phyloP scores from a whole-genome alignment of 2,888 invertebrate species.

The Cryptophagus acutangulus region DNA sequence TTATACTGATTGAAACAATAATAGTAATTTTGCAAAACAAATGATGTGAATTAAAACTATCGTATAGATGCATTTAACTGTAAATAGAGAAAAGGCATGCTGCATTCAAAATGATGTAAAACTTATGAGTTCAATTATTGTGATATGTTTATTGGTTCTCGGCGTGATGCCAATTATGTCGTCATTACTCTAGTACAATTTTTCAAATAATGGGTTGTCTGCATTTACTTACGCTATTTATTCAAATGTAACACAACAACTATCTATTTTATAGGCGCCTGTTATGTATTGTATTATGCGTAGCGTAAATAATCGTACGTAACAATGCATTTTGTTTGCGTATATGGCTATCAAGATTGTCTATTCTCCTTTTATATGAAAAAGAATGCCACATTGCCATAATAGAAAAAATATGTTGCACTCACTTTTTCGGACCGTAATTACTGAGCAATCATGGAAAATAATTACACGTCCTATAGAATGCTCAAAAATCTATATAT shows the following conservation, averaged over 20 bases:
- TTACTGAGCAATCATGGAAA: too few relatives aligned
- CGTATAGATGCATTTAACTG: background rate
- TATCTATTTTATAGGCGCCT: slow-evolving; percentile 6
- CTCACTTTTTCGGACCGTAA: too few relatives aligned
- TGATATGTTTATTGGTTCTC: slow-evolving; percentile 22
- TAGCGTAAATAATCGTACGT: slow-evolving; percentile 2
- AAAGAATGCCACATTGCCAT: too few relatives aligned
- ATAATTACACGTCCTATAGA: too few relatives aligned
- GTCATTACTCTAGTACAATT: slow-evolving; percentile 18
- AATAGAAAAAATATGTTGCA: too few relatives aligned
- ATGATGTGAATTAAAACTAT: background rate
- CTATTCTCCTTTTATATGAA: background rate
- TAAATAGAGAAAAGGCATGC: slow-evolving; percentile 1
- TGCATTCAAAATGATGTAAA: slow-evolving; percentile 18
- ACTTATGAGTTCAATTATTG: slow-evolving; percentile 21
- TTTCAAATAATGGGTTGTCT: slow-evolving; percentile 9
- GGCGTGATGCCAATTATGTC: slow-evolving; percentile 25
- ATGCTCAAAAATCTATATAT: too few relatives aligned
- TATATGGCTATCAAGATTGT: slow-evolving; percentile 7
- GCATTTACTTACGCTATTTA: slow-evolving; percentile 7
- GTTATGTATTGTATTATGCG: background rate
- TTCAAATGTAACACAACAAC: slow-evolving; percentile 11
- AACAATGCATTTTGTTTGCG: slow-evolving; percentile 4
- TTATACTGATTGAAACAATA: too few relatives aligned
- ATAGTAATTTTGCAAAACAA: slow-evolving; percentile 1